phyloP scores from a whole-genome alignment of 2,113 vertebrate species.

The Chiloscyllium plagiosum region DNA sequence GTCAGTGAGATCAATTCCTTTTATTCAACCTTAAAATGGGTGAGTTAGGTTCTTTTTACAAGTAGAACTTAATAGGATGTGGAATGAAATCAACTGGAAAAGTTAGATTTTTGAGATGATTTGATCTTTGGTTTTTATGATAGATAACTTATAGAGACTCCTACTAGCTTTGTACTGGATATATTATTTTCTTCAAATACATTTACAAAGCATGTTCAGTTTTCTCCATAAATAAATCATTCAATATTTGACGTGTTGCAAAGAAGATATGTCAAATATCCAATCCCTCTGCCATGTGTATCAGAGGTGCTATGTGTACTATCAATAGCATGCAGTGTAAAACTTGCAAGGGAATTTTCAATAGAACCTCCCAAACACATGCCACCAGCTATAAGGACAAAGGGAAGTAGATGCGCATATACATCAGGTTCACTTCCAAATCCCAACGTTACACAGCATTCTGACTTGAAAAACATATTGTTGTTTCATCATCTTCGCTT shows the following conservation, averaged over 20 bases:
- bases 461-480: too few species aligned
- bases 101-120: neutral
- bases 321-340: too few species aligned
- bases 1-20: neutral
- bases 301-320: too few species aligned
- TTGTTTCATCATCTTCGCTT: too few species aligned
- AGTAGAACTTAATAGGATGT: neutral
- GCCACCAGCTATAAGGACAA: too few species aligned
- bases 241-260: neutral
- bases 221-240: neutral
- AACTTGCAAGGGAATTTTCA: too few species aligned
- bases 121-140: neutral
- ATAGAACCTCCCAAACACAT: too few species aligned
- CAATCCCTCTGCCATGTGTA: too few species aligned
- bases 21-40: conserved; percentile 5
- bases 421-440: too few species aligned
- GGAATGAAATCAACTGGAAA: neutral
- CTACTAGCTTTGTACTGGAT: neutral
- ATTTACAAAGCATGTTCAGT: neutral
- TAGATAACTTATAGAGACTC: neutral
- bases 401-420: too few species aligned
- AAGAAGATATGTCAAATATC: neutral
- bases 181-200: neutral
- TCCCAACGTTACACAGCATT: too few species aligned
- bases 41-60: neutral